Base-by-base conservation (phyloP, 1,140 invertebrate genomes). In the Pteromalus puparum region DNA sequence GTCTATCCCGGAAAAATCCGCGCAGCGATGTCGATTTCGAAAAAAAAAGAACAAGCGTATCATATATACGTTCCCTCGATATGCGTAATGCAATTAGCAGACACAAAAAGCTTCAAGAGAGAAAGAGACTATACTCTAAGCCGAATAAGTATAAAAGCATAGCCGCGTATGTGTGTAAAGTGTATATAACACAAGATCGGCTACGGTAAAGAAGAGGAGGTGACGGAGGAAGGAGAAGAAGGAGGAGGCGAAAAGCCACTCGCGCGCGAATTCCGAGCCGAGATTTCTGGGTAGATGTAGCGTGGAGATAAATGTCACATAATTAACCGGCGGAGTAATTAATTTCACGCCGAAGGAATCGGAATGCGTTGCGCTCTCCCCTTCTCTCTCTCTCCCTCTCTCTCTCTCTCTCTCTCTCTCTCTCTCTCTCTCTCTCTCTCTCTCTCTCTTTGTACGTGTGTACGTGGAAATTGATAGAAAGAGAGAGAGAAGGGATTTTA, bases 281-380 rank as follows among this genome's bases (percentile, higher is more conserved):
- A 91, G 90, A 90, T 91, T 91, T 90, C 89, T 89, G 86, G 87
- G 81, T 88, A 89, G 89, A 90, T 90, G 87, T 90, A 89, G 88
- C 89, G 88, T 88, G 88, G 89, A 90, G 91, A 91, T 91, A 91
- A 91, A 91, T 91, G 91, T 91, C 90, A 89, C 90, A 90, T 91
- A 91, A 91, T 91, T 91, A 91, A 91, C 91, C 89, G 86, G 87
- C 86, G 87, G 88, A 89, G 88, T 90, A 90, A 91, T 91, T 91
- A 91, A 91, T 91, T 91, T 90, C 87, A 90, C 89, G 88, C 89
- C 85, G 89, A 89, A 89, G 88, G 87, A 90, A 89, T 90, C 87
- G 90, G 90, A 90, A 91, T 91, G 89, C 88, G 88, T 89, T 88
- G 89, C 86, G 85, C 84, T 86, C 84, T 81, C 86, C 24, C 28